A percentile compares a stretch with the other conserved stretches of the same genome.
phyloP scores from a whole-genome alignment of 2,113 vertebrate species.

The Noctilio leporinus region DNA sequence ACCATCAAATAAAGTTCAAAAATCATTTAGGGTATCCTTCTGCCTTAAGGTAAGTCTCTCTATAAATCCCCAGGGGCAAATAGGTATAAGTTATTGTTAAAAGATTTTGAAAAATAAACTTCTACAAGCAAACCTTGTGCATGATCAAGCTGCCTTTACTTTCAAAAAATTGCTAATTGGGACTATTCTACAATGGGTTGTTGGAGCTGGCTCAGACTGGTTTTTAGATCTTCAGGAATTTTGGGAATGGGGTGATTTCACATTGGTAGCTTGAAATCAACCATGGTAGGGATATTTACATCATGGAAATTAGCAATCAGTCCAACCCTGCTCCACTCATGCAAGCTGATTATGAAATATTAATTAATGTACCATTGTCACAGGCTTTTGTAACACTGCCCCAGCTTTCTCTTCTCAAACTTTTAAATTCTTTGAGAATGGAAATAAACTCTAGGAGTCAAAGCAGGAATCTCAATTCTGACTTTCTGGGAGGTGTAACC shows the following conservation, averaged over 20 bases:
- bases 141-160: background rate
- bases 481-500: background rate
- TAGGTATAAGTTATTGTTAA: background rate
- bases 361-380: background rate
- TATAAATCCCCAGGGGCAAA: background rate
- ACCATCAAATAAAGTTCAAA: background rate
- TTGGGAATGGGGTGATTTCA: background rate
- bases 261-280: background rate
- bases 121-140: background rate
- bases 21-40: background rate
- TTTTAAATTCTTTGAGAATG: background rate
- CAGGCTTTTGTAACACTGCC: background rate
- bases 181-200: background rate
- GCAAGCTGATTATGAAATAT: background rate
- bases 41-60: background rate
- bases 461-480: background rate
- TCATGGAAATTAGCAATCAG: background rate
- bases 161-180: background rate
- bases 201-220: background rate
- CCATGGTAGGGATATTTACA: background rate
- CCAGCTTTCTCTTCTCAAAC: background rate
- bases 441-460: background rate
- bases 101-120: background rate
- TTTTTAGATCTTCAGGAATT: background rate
- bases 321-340: no score